Evolutionary conservation across 2,888 invertebrate species (phyloP).

Genomic region (Metacarcinus magister): DNA sequence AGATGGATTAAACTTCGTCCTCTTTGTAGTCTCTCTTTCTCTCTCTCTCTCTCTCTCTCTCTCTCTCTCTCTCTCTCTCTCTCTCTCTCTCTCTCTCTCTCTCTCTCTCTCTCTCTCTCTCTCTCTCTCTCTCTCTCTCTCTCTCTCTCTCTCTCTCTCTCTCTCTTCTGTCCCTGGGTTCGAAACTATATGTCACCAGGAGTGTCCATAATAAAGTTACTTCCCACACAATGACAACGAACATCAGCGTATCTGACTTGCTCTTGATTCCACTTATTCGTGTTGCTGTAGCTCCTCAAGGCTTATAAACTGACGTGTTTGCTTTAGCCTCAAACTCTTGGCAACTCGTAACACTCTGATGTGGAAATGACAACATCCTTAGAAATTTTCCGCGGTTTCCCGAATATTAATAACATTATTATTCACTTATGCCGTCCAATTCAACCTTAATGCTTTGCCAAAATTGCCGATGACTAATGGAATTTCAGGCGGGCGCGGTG

Average conservation of each 20-base stretch:
- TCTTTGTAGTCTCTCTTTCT: background rate
- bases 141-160: constrained; percentile 5
- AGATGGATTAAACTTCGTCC: background rate
- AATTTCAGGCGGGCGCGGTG: background rate
- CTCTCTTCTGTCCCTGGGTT: background rate
- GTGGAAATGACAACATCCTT: background rate
- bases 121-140: constrained; percentile 26
- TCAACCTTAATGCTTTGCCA: background rate
- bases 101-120: constrained; percentile 26
- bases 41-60: too few species aligned
- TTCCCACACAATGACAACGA: background rate
- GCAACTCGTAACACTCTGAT: background rate
- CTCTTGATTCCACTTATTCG: background rate
- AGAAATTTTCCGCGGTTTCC: background rate
- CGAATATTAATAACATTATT: background rate
- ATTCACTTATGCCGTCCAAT: background rate
- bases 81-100: constrained; percentile 8
- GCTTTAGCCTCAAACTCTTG: background rate
- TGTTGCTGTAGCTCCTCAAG: background rate
- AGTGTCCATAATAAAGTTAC: background rate
- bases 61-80: too few species aligned
- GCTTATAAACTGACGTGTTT: background rate
- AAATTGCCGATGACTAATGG: background rate
- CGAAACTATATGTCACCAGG: background rate
- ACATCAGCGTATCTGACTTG: background rate